A percentile compares a stretch with the other conserved stretches of the same genome.
phyloP scores from a whole-genome alignment of 35 echinoderm and acorn worm species.

The Hemicentrotus pulcherrimus region DNA sequence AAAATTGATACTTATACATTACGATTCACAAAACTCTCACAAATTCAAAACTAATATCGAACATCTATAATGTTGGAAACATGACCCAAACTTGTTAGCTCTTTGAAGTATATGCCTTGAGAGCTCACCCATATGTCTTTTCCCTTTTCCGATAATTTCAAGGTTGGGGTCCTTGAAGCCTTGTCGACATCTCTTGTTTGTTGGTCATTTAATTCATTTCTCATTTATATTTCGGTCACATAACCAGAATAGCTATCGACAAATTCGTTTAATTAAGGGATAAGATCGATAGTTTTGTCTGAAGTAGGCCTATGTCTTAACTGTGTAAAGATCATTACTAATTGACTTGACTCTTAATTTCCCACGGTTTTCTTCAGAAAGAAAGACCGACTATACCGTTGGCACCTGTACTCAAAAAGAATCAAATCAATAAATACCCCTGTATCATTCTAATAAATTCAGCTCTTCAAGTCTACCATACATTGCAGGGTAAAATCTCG shows the following conservation, averaged over 20 bases:
- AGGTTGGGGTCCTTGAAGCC: background rate
- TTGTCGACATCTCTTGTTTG: background rate
- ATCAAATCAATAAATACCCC: background rate
- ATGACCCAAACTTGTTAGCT: too few relatives aligned
- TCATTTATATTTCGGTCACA: background rate
- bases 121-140: too few relatives aligned
- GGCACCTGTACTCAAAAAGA: background rate
- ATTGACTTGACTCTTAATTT: background rate
- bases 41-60: too few relatives aligned
- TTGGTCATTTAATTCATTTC: background rate
- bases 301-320: background rate
- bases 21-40: too few relatives aligned
- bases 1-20: too few relatives aligned
- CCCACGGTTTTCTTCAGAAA: background rate
- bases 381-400: background rate
- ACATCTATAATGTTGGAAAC: too few relatives aligned
- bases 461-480: background rate
- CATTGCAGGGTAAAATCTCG: background rate
- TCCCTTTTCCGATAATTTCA: too few relatives aligned
- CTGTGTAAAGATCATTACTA: background rate
- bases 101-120: too few relatives aligned
- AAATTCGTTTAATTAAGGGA: background rate
- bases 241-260: background rate
- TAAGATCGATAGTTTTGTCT: background rate
- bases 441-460: background rate